Evolutionary conservation across 2,113 vertebrate species (phyloP), one percentile per base, ranked within the genome.

Genomic region (Zosterops hypoxanthus): DNA sequence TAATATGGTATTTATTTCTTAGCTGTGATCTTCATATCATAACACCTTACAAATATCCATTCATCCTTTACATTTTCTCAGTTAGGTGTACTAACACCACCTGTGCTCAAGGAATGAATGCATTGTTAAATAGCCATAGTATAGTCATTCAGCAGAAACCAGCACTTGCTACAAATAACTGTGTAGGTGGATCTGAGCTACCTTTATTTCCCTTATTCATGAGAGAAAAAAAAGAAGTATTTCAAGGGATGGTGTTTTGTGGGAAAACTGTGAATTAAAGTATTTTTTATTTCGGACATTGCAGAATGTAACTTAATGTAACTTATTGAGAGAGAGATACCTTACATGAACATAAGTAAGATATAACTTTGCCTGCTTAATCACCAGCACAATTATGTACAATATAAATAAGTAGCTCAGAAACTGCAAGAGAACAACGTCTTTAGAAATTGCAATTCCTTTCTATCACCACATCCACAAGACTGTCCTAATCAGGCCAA

Each of bases 261-360:
- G 2, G 5, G 23, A 42, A 91, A 93, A 42, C 5, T 20, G 7
- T 70, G 10, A 36, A 57, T n/a, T 64, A 53, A 46, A 9, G 10
- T 17, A 5, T 28, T 33, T 49, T 46, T 34, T 41, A 44, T 49
- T 52, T 10, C 19, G 57, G 26, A 2, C 2, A 0, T 17, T 69
- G 9, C 4, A 60, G 21, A 42, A 47, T 64, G 89, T 69, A 64
- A 63, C 9, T 70, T 34, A 9, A 49, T 44, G 5, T 28, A 59
- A 8, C 3, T 64, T 23, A 34, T 3, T 1, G 0, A 52, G 17
- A 75, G 49, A 75, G 21, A 34, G 0, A 4, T 42, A 17, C 13
- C 17, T 59, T 25, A n/a, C 7, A 17, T 36, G 12, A n/a, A 24
- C 5, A 13, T 8, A 61, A 36, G 8, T 12, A 85, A 17, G 33